phyloP scores from a whole-genome alignment of 2,888 invertebrate species.

The Ommatoiulus sabulosus region DNA sequence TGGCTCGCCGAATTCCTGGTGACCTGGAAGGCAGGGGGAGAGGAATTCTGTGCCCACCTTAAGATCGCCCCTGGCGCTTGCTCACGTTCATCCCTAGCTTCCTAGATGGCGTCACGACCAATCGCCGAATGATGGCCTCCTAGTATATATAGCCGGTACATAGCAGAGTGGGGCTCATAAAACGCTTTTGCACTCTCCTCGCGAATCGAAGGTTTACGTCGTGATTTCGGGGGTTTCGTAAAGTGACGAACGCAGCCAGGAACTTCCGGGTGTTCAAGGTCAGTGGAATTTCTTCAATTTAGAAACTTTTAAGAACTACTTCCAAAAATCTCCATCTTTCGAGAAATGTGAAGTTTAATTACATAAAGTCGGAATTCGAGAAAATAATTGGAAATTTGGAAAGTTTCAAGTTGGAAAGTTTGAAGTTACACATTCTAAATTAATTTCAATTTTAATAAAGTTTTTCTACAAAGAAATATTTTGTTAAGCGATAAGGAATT shows the following conservation, averaged over 20 bases:
- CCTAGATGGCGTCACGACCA: constrained; percentile 25
- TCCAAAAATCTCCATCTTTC: too few relatives aligned
- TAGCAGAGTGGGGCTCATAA: neutral
- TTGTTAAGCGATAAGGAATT: too few relatives aligned
- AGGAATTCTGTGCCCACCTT: neutral
- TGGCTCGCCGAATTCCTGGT: neutral
- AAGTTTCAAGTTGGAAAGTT: too few relatives aligned
- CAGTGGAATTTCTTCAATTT: neutral
- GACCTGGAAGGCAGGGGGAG: neutral
- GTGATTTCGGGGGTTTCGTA: neutral
- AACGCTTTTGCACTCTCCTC: neutral
- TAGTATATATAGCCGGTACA: neutral
- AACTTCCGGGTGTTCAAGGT: neutral
- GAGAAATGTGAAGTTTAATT: too few relatives aligned
- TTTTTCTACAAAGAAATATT: too few relatives aligned
- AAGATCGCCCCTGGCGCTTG: neutral
- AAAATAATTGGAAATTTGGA: too few relatives aligned
- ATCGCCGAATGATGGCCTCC: neutral
- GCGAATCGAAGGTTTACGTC: neutral
- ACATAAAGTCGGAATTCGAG: too few relatives aligned
- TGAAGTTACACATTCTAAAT: too few relatives aligned
- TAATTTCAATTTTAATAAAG: too few relatives aligned
- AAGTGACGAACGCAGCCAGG: neutral
- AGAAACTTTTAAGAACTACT: too few relatives aligned
- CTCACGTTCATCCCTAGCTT: neutral